phyloP scores from a whole-genome alignment of 2,113 vertebrate species.

The Turdus rufiventris region DNA sequence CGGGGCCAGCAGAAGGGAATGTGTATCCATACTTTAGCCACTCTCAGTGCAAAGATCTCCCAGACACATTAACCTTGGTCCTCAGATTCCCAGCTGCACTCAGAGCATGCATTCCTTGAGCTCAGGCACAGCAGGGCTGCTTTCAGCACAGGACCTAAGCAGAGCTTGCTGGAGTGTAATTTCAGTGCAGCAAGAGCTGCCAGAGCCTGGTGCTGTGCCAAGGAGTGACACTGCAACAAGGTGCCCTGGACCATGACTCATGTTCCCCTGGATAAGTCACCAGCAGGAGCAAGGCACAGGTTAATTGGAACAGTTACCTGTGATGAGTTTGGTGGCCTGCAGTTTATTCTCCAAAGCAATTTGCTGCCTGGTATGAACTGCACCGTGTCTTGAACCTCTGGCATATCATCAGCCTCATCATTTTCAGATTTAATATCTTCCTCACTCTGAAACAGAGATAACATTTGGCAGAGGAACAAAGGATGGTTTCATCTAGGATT shows the following conservation, averaged over 20 bases:
- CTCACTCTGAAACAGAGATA: conserved; percentile 70
- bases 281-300: background rate
- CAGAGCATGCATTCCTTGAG: accelerated
- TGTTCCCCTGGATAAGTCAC: background rate
- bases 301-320: conserved; percentile 69
- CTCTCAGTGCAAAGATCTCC: background rate
- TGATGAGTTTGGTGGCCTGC: conserved; percentile 86
- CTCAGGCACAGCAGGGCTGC: background rate
- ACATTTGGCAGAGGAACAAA: background rate
- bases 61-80: background rate
- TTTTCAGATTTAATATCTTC: conserved; percentile 73
- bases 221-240: background rate
- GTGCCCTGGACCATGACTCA: background rate
- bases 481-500: background rate
- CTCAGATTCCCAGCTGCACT: background rate
- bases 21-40: background rate
- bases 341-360: conserved; percentile 92
- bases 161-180: background rate
- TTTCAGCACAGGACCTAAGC: background rate
- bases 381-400: conserved; percentile 89
- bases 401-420: conserved; percentile 87
- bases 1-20: background rate
- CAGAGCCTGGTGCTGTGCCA: background rate
- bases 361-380: conserved; percentile 90
- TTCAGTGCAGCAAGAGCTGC: background rate